These are phyloP conservation scores for Pelobates fuscus DNA, from an alignment of 2,113 vertebrate genomes.

Conservation along the genomic window DNA sequence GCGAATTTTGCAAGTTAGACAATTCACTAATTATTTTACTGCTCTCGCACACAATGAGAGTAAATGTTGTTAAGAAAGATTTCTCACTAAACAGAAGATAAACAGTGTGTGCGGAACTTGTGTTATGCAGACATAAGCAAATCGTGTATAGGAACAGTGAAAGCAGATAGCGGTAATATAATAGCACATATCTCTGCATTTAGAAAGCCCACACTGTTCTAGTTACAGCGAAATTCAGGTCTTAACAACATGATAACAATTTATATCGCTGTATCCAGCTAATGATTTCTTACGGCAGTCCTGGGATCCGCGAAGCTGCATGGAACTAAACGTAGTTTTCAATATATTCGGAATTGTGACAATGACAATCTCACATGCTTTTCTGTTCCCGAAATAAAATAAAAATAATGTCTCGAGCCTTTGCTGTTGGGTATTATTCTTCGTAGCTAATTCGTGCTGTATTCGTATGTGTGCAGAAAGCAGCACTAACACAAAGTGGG, in stretches of 20 bases:
- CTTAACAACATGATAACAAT: constrained; percentile 39
- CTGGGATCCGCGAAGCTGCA: background rate
- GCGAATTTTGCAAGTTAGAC: too few relatives aligned
- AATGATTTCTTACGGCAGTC: constrained; percentile 35
- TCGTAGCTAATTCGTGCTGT: too few relatives aligned
- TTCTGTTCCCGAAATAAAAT: background rate
- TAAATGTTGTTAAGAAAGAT: constrained; percentile 14
- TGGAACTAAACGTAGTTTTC: constrained; percentile 30
- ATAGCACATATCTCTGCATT: background rate
- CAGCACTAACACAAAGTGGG: too few relatives aligned
- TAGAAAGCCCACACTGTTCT: constrained; percentile 8
- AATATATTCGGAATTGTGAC: constrained; percentile 32
- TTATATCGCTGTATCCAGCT: constrained; percentile 18
- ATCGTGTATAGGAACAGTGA: constrained; percentile 16
- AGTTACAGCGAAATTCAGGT: background rate
- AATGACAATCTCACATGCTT: constrained; percentile 27
- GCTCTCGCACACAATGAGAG: background rate
- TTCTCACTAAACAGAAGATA: constrained; percentile 15
- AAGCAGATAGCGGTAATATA: constrained; percentile 6
- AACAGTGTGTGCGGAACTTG: constrained; percentile 3
- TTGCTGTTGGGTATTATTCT: too few relatives aligned
- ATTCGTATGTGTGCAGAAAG: too few relatives aligned
- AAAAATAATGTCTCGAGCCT: background rate
- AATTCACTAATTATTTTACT: background rate
- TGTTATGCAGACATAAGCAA: constrained; percentile 38